Percentiles rank a stretch among this genome's conserved stretches.
phyloP scores from a whole-genome alignment of 2,113 vertebrate genomes.

The Coptodon rendalli region DNA sequence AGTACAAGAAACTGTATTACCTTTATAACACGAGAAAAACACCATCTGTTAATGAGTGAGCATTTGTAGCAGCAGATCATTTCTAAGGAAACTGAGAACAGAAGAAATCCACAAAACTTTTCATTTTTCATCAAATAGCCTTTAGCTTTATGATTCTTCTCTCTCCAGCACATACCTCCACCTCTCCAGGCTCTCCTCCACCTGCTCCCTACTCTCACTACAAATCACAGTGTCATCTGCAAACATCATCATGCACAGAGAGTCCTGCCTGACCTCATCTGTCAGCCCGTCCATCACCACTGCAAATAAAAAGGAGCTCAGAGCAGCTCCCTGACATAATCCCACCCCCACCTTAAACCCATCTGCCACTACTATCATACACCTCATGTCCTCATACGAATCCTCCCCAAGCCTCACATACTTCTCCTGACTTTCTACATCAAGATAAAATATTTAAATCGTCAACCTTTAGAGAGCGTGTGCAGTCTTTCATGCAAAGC shows the following conservation, averaged over 20 bases:
- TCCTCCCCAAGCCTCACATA: neutral
- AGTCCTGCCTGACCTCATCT: accelerated
- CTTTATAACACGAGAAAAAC: accelerated
- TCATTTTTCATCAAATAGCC: neutral
- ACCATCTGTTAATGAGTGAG: neutral
- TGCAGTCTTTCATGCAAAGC: neutral
- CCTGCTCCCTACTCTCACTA: accelerated
- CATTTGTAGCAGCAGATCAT: neutral
- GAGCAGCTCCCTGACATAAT: accelerated
- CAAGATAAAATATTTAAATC: accelerated
- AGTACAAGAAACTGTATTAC: accelerated
- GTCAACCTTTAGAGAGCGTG: accelerated
- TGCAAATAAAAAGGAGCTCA: neutral
- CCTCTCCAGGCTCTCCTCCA: neutral
- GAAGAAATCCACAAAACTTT: neutral
- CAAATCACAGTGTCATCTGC: neutral
- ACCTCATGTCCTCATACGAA: neutral
- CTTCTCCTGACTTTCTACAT: neutral
- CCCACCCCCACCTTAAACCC: neutral
- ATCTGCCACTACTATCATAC: neutral
- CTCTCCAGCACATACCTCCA: neutral
- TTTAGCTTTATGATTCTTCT: neutral
- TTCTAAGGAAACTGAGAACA: neutral
- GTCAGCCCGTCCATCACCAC: neutral
- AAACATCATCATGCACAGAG: neutral